Evolutionary conservation across 2,113 vertebrate species (phyloP), one percentile per base, ranked within the genome.

Genomic region (Odontophorus gujanensis): DNA sequence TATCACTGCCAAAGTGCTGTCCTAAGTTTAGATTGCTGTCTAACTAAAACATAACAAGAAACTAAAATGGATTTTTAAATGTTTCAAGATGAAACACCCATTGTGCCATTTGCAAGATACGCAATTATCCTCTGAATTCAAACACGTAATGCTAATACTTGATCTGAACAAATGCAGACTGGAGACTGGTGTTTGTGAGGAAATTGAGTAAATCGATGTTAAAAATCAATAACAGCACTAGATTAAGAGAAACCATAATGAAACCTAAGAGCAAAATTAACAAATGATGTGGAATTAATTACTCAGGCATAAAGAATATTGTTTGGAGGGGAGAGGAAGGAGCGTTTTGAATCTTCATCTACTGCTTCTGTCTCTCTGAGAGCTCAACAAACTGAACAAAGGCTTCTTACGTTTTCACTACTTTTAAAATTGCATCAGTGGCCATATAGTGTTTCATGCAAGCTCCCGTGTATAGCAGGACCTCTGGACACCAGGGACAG

Each of bases 51-150:
- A 94, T 98, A 97, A 96, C 3, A 48, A 96, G 93, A 97, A 97
- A 95, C 89, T 96, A 94, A 96, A 98, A 97, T 91, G 96, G 93
- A 96, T 97, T 97, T 95, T 95, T 96, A 97, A 98, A 93, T 59
- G 85, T 95, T 97, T 97, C 96, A 97, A 97, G 95, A 98, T 95
- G 91, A 97, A 97, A 97, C 74, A 91, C 79, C 75, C 92, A 96
- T 92, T 91, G 94, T 87, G 85, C 47, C 96, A 97, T 96, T 95
- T 93, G 90, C 71, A 95, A 98, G 93, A 90, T 93, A 89, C 63
- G 32, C 91, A 97, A 97, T 97, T 97, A 97, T 91, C 87, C 96
- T 91, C 89, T 85, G 75, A 95, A 95, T 74, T 92, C 85, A 81
- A 96, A 95, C 57, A 94, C 58, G 89, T 65, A 96, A 92, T 61